Percentiles rank a stretch among this genome's conserved stretches.
Conservation (phyloP, 2,113 vertebrate genomes). For the Cricetomys ansorgei region DNA sequence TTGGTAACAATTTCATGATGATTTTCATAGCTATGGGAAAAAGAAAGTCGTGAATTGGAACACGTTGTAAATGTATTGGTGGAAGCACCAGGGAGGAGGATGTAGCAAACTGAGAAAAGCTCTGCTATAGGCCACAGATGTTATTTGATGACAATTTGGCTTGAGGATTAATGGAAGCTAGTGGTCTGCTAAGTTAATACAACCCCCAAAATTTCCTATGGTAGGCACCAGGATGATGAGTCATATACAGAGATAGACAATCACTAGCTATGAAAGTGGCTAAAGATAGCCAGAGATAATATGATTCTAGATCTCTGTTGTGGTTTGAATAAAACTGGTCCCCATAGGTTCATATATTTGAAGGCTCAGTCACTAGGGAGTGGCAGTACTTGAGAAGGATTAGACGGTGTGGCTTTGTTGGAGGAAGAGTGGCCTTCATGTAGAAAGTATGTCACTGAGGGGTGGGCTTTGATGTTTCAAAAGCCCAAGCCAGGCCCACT, state of each 20-base stretch:
- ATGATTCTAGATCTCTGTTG: background rate
- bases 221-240: background rate
- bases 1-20: background rate
- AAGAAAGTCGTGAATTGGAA: background rate
- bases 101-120: too few species aligned
- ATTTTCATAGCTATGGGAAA: background rate
- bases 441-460: background rate
- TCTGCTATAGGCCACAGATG: background rate
- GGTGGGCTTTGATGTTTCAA: background rate
- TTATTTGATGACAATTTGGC: background rate
- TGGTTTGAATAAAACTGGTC: background rate
- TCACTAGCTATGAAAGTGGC: background rate
- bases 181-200: background rate
- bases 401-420: background rate
- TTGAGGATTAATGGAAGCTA: background rate
- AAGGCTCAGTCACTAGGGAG: background rate
- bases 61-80: background rate
- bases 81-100: background rate
- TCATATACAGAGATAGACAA: too few species aligned
- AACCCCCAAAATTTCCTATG: too few species aligned
- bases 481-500: background rate
- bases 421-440: background rate
- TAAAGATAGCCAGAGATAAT: background rate
- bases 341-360: background rate
- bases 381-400: background rate